These are phyloP conservation scores for Morone chrysops DNA, from an alignment of 2,113 vertebrate species.

Conservation along the genomic window DNA sequence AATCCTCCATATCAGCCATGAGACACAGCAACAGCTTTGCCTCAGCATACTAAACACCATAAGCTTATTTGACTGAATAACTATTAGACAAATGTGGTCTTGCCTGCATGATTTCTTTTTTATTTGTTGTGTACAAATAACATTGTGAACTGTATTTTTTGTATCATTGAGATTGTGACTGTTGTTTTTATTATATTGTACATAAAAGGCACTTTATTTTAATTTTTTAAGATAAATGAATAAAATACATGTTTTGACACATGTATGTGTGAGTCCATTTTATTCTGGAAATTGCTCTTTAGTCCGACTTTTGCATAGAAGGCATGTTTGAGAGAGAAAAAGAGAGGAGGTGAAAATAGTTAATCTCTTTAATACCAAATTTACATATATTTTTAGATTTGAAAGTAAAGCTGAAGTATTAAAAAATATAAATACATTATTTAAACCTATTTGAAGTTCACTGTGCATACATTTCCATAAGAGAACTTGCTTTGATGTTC, in stretches of 20 bases:
- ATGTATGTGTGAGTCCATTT: slow-evolving; percentile 11
- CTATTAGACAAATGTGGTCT: slow-evolving; percentile 81
- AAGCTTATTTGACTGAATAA: slow-evolving; percentile 75
- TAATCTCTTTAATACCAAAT: neutral
- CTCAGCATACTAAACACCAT: slow-evolving; percentile 54
- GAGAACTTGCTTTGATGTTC: neutral
- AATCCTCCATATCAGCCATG: slow-evolving; percentile 47
- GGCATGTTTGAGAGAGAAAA: neutral
- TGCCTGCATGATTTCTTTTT: slow-evolving; percentile 81
- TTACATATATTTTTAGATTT: neutral
- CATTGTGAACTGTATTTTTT: slow-evolving; percentile 84
- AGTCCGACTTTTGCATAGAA: neutral
- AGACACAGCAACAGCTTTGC: slow-evolving; percentile 55
- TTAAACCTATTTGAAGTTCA: neutral
- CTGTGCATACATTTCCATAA: neutral
- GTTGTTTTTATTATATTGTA: slow-evolving; percentile 87
- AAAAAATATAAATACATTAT: neutral
- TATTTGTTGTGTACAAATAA: slow-evolving; percentile 81
- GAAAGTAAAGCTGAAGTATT: too few relatives aligned
- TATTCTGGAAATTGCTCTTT: neutral
- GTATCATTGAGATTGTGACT: slow-evolving; percentile 83
- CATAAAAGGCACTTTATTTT: slow-evolving; percentile 88
- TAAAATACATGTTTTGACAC: slow-evolving; percentile 81
- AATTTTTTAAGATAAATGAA: slow-evolving; percentile 84
- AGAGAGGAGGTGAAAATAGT: neutral